Percentiles rank a stretch among this genome's conserved stretches.
These are phyloP conservation scores for Epirrita christyi DNA, from an alignment of 2,888 invertebrate species.

Conservation along the genomic window DNA sequence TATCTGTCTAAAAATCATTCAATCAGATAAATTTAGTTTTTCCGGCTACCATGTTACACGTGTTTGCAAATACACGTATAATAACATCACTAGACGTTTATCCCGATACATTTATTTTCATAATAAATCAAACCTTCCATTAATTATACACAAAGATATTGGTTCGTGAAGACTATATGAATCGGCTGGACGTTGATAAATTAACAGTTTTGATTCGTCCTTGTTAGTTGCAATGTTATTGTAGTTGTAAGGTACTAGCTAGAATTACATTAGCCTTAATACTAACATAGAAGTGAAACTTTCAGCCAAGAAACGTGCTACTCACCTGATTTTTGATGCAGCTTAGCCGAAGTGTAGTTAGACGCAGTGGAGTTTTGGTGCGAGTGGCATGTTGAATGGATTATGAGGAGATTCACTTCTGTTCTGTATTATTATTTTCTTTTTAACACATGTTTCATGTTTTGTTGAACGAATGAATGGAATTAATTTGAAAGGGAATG, in stretches of 20 bases:
- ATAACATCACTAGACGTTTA: conserved; percentile 28
- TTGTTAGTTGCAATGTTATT: conserved; percentile 30
- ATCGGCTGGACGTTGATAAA: conserved; percentile 40
- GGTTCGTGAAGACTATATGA: conserved; percentile 39
- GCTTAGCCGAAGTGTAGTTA: no score
- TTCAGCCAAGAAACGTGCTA: no score
- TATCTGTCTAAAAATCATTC: no score
- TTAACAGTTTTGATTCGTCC: conserved; percentile 32
- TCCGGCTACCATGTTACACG: no score
- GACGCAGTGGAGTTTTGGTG: no score
- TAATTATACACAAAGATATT: conserved; percentile 53
- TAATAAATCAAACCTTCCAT: conserved; percentile 59
- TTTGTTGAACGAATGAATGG: conserved; percentile 18
- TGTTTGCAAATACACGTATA: no score
- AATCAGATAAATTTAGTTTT: no score
- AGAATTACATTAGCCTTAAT: background rate
- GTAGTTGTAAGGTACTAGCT: background rate
- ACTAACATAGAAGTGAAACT: conserved; percentile 13
- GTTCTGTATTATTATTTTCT: background rate
- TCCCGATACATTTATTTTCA: conserved; percentile 52
- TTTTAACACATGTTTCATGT: conserved; percentile 35
- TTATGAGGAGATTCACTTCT: conserved; percentile 12
- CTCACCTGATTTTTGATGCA: no score
- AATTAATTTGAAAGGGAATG: conserved; percentile 20
- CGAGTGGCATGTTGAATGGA: background rate